These are phyloP conservation scores for Dromas ardeola DNA, from an alignment of 2,113 vertebrate species.

Conservation along the genomic window DNA sequence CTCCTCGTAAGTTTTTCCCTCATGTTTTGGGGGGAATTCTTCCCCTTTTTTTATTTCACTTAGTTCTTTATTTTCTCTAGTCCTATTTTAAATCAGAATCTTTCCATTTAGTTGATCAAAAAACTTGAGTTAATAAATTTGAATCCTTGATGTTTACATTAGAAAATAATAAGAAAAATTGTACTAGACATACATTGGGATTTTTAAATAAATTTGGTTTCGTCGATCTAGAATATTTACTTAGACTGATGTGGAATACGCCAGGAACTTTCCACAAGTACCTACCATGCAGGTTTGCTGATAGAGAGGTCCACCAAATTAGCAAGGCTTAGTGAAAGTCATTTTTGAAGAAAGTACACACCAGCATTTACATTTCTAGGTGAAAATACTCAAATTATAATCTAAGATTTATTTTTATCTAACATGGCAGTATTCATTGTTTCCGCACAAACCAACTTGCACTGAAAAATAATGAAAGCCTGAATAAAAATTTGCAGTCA, in stretches of 20 bases:
- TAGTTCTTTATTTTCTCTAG: background rate
- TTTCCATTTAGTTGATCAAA: background rate
- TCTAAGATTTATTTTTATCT: background rate
- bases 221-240: background rate
- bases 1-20: accelerated
- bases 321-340: background rate
- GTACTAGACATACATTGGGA: background rate
- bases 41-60: background rate
- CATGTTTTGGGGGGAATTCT: background rate
- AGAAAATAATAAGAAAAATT: background rate
- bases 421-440: background rate
- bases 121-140: background rate
- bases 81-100: background rate
- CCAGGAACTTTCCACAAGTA: background rate
- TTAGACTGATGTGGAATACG: background rate
- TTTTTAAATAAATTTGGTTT: background rate
- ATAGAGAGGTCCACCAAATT: background rate
- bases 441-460: background rate
- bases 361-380: background rate
- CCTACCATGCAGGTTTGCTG: background rate
- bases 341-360: background rate
- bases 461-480: background rate
- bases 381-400: background rate
- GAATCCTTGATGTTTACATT: background rate
- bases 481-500: background rate